Evolutionary conservation across 2,797 vertebrate species (phyloP).

Genomic region (Enteromius treurensis): DNA sequence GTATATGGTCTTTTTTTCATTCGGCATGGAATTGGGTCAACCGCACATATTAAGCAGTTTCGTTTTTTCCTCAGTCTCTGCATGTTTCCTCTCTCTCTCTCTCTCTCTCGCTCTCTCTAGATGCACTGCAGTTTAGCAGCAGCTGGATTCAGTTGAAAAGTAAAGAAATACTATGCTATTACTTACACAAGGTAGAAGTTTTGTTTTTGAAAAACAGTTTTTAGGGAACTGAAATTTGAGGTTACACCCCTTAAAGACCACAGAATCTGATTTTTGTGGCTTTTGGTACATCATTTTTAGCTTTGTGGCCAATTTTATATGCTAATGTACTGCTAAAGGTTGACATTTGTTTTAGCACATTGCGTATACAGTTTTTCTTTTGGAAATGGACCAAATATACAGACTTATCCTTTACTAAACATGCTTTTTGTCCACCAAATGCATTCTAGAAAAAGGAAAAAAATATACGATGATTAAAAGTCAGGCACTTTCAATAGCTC

Average conservation of each 20-base stretch:
- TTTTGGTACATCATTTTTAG: background rate
- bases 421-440: background rate
- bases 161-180: background rate
- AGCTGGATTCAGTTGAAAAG: slow-evolving; percentile 34
- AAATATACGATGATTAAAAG: background rate
- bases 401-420: background rate
- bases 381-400: background rate
- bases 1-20: slow-evolving; percentile 68
- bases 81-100: background rate
- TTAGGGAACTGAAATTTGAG: slow-evolving; percentile 44
- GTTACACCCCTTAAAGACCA: background rate
- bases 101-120: slow-evolving; percentile 7
- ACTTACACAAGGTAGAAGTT: slow-evolving; percentile 16
- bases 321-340: background rate
- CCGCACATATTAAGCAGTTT: slow-evolving; percentile 75
- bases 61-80: background rate
- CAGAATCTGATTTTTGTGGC: background rate
- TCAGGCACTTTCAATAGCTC: background rate
- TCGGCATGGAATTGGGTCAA: slow-evolving; percentile 78
- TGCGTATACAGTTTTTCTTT: background rate
- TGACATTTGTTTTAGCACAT: background rate
- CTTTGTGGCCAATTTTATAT: background rate
- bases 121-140: slow-evolving; percentile 50
- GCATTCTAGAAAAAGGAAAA: background rate
- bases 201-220: slow-evolving; percentile 56